Evolutionary conservation across 2,888 invertebrate species (phyloP).

Genomic region (Gymnoscelis rufifasciata): DNA sequence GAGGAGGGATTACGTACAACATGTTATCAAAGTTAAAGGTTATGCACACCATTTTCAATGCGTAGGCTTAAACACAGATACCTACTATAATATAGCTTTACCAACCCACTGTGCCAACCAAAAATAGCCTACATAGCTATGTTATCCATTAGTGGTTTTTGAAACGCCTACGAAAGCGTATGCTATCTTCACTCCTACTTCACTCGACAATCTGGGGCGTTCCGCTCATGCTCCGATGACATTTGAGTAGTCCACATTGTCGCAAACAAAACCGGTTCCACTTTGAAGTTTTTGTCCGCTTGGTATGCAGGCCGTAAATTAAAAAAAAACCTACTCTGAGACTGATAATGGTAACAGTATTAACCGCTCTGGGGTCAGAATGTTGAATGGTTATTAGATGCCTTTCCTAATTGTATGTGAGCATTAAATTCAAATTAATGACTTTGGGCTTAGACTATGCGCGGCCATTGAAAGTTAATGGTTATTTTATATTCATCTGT

Average conservation of each 20-base stretch:
- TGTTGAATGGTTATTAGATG: constrained; percentile 33
- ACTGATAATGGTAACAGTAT: constrained; percentile 69
- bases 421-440: constrained; percentile 30
- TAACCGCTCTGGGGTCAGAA: constrained; percentile 46
- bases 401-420: constrained; percentile 25
- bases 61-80: too few relatives aligned
- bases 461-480: constrained; percentile 24
- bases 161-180: not conserved
- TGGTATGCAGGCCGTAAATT: constrained; percentile 17
- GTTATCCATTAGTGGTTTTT: not conserved
- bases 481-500: constrained; percentile 28
- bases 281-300: constrained; percentile 8
- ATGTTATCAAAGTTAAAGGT: too few relatives aligned
- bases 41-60: too few relatives aligned
- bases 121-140: too few relatives aligned
- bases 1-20: too few relatives aligned
- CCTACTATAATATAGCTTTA: too few relatives aligned
- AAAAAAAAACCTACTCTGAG: constrained; percentile 42
- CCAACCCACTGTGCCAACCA: too few relatives aligned
- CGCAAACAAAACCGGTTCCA: not conserved
- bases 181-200: not conserved
- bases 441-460: constrained; percentile 15
- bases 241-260: not conserved
- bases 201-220: too few relatives aligned
- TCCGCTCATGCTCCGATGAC: not conserved